Evolutionary conservation across 2,797 vertebrate species (phyloP).

Genomic region (Hozukius guyotensis): DNA sequence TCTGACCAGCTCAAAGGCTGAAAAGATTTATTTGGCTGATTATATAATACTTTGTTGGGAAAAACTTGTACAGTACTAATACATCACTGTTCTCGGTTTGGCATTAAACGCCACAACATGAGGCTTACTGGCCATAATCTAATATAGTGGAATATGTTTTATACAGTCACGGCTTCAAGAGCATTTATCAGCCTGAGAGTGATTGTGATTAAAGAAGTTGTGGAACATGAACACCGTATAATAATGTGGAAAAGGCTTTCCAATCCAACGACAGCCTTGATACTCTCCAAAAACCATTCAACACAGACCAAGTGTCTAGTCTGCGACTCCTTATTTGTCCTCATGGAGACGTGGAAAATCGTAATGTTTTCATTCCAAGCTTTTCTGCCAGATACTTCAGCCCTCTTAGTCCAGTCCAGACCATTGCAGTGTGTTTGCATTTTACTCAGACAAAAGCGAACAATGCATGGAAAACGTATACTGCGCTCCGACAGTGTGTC

Average conservation of each 20-base stretch:
- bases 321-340: conserved; percentile 83
- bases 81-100: conserved; percentile 39
- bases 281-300: conserved; percentile 77
- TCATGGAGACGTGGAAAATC: conserved; percentile 83
- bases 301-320: conserved; percentile 76
- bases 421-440: conserved; percentile 68
- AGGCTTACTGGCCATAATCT: conserved; percentile 30
- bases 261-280: conserved; percentile 63
- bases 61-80: conserved; percentile 21
- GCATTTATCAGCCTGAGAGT: conserved; percentile 65
- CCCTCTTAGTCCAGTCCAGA: conserved; percentile 64
- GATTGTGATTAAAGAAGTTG: conserved; percentile 66
- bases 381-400: conserved; percentile 79
- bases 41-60: conserved; percentile 9
- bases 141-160: conserved; percentile 56
- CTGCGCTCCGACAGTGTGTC: conserved; percentile 19
- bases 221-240: conserved; percentile 65
- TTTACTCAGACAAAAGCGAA: conserved; percentile 59
- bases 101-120: conserved; percentile 37
- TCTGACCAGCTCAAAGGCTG: conserved; percentile 13
- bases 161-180: conserved; percentile 57
- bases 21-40: conserved; percentile 31
- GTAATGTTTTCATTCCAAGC: conserved; percentile 82
- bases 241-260: conserved; percentile 80
- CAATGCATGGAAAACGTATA: conserved; percentile 62